These are phyloP conservation scores for Syngnathus scovelli DNA, from an alignment of 2,113 vertebrate species.

Conservation along the genomic window DNA sequence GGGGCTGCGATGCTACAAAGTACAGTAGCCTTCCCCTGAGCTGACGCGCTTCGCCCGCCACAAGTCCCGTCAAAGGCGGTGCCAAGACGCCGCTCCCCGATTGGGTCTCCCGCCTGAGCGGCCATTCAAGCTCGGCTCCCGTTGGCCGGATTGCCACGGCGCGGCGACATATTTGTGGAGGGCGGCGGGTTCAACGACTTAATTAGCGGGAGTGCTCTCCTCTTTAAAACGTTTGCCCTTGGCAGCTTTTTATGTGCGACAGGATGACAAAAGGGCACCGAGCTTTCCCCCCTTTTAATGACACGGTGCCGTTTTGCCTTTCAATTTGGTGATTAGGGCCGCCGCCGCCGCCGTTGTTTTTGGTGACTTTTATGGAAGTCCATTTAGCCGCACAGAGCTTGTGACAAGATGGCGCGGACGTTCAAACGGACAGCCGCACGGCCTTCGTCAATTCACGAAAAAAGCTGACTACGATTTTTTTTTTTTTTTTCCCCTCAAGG, in stretches of 20 bases:
- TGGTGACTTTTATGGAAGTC: conserved; percentile 42
- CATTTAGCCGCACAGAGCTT: conserved; percentile 53
- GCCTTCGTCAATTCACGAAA: conserved; percentile 21
- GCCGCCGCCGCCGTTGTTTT: conserved; percentile 18
- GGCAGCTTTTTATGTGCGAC: conserved; percentile 37
- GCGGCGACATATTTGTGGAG: conserved; percentile 58
- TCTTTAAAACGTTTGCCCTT: conserved; percentile 49
- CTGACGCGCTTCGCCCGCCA: conserved; percentile 8
- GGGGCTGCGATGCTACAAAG: conserved; percentile 32
- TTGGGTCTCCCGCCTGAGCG: conserved; percentile 30
- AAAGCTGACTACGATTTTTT: conserved; percentile 14
- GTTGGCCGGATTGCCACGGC: conserved; percentile 32
- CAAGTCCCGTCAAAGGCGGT: conserved; percentile 17
- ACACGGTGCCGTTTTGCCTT: conserved; percentile 40
- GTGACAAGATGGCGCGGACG: conserved; percentile 17
- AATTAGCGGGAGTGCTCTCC: conserved; percentile 65
- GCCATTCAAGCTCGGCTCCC: conserved; percentile 14
- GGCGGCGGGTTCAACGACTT: conserved; percentile 59
- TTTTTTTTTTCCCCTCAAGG: conserved; percentile 17
- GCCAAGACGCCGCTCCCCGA: conserved; percentile 28
- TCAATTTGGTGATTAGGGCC: conserved; percentile 64
- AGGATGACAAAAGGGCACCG: conserved; percentile 44
- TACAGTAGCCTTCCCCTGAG: conserved; percentile 1
- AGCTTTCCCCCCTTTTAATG: conserved; percentile 46
- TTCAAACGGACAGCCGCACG: conserved; percentile 9